phyloP scores from a whole-genome alignment of 2,888 invertebrate genomes.

The Himalopsyche japonica region DNA sequence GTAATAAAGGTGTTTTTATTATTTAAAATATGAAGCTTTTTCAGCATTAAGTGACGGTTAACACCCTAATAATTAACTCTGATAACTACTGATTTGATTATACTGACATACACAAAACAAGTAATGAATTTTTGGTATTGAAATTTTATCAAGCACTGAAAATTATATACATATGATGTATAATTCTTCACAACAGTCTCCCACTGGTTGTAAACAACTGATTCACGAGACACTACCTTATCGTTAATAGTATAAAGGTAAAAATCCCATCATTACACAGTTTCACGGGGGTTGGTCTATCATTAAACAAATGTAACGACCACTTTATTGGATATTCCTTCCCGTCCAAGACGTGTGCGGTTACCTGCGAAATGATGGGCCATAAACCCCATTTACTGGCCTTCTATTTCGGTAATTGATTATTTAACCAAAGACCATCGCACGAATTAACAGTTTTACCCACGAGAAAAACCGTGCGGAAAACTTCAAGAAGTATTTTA shows the following conservation, averaged over 20 bases:
- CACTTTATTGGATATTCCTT: conserved; percentile 20
- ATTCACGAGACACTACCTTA: neutral
- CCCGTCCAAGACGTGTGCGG: neutral
- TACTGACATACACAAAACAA: too few species aligned
- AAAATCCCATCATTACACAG: conserved; percentile 12
- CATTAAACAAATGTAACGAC: conserved; percentile 33
- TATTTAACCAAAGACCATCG: neutral
- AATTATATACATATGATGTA: too few species aligned
- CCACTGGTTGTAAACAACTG: neutral
- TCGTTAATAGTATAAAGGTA: neutral
- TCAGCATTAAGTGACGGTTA: too few species aligned
- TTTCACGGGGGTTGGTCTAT: conserved; percentile 4
- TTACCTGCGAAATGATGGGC: conserved; percentile 20
- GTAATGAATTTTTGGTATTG: too few species aligned
- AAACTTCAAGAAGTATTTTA: neutral
- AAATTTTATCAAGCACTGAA: too few species aligned
- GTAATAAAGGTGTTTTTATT: too few species aligned
- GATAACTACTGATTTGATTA: too few species aligned
- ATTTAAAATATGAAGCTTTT: too few species aligned
- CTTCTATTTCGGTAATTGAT: neutral
- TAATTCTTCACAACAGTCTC: too few species aligned
- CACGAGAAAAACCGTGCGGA: neutral
- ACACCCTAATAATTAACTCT: too few species aligned
- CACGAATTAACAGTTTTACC: neutral
- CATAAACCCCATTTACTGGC: conserved; percentile 11